Conservation (phyloP, 2,888 invertebrate species). For the Andrena bicolor region DNA sequence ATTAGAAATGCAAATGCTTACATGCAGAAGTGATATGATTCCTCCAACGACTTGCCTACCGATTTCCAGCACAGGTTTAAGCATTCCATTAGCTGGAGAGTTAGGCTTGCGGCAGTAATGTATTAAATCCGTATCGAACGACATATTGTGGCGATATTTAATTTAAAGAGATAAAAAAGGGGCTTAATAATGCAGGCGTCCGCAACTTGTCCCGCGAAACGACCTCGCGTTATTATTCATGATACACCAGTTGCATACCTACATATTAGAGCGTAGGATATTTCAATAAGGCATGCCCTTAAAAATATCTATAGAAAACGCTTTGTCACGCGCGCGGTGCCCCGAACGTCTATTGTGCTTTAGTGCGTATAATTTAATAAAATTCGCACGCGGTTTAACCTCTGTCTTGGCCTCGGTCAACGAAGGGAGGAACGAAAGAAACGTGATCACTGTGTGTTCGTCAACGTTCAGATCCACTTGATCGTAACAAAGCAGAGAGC, state of each 20-base stretch:
- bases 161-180: conserved; percentile 3
- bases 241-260: conserved; percentile 1
- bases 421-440: too few species aligned
- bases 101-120: not conserved
- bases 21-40: not conserved
- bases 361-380: not conserved
- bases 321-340: not conserved
- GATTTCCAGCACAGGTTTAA: not conserved
- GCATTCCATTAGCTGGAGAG: not conserved
- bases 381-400: not conserved
- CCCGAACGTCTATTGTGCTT: not conserved
- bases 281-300: conserved; percentile 12
- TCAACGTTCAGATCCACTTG: not conserved
- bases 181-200: conserved; percentile 9
- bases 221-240: conserved; percentile 37
- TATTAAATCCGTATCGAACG: not conserved
- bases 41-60: not conserved
- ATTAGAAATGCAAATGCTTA: not conserved
- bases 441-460: not conserved
- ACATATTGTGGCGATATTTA: conserved; percentile 1
- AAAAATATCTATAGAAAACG: conserved; percentile 4
- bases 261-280: conserved; percentile 4
- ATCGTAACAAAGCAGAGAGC: too few species aligned
- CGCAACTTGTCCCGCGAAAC: not conserved
- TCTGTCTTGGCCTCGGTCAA: too few species aligned